Evolutionary conservation across 2,888 invertebrate species (phyloP).

Genomic region (Empis stercorea): DNA sequence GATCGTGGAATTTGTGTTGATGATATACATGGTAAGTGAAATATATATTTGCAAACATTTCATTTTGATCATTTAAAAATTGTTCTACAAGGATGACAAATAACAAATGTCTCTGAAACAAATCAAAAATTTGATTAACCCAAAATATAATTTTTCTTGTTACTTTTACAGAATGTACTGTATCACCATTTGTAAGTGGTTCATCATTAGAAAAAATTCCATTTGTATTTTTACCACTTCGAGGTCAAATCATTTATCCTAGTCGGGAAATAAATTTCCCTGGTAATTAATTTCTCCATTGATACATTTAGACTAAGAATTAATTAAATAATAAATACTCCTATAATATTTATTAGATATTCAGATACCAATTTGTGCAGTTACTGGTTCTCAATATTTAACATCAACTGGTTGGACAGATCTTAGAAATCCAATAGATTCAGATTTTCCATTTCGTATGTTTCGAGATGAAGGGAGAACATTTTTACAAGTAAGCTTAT

Average conservation of each 20-base stretch:
- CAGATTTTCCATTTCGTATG: constrained; percentile 67
- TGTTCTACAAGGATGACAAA: no score
- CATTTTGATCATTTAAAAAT: no score
- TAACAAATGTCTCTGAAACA: no score
- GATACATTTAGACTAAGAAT: constrained; percentile 1
- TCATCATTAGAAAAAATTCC: constrained; percentile 67
- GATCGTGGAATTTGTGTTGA: constrained; percentile 75
- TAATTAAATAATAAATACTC: not conserved
- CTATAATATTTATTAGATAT: constrained; percentile 42
- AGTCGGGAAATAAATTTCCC: constrained; percentile 73
- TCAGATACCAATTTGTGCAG: constrained; percentile 69
- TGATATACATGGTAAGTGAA: constrained; percentile 63
- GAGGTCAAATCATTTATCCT: constrained; percentile 79
- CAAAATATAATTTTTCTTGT: no score
- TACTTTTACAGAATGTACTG: constrained; percentile 55
- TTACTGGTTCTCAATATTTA: constrained; percentile 72
- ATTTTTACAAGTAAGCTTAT: constrained; percentile 67
- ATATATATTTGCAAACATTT: no score
- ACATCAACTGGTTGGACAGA: constrained; percentile 69
- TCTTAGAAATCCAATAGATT: constrained; percentile 59
- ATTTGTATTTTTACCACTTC: constrained; percentile 71
- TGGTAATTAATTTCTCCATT: constrained; percentile 30
- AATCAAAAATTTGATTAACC: no score
- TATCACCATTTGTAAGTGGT: constrained; percentile 65
- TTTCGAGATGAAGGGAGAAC: constrained; percentile 71